Conservation (phyloP, 2,888 invertebrate genomes). For the Pheosia gnoma region DNA sequence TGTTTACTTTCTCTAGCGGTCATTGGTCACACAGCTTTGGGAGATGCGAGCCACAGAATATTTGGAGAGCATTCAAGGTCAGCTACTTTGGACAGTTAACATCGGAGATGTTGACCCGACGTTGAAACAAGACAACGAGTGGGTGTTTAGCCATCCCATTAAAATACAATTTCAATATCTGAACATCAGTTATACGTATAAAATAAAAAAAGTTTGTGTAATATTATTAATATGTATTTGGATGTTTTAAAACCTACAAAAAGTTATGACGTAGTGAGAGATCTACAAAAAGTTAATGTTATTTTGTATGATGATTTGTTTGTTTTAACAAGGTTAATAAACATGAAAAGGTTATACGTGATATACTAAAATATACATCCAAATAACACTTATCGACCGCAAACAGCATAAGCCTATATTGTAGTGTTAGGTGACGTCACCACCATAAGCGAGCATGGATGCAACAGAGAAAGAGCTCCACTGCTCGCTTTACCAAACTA, state of each 20-base stretch:
- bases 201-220: neutral
- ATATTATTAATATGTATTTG: too few relatives aligned
- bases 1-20: slow-evolving; percentile 80
- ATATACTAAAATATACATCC: neutral
- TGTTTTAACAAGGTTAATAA: neutral
- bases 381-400: neutral
- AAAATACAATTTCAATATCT: neutral
- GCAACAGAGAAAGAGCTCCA: too few relatives aligned
- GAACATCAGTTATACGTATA: neutral
- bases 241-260: too few relatives aligned
- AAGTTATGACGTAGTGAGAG: too few relatives aligned
- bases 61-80: slow-evolving; percentile 65
- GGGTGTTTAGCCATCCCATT: neutral
- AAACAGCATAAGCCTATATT: neutral
- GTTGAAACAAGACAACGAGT: neutral
- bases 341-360: neutral
- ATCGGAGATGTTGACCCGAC: slow-evolving; percentile 2
- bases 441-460: too few relatives aligned
- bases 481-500: too few relatives aligned
- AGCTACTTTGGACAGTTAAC: slow-evolving; percentile 25
- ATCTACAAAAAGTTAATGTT: neutral
- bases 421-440: too few relatives aligned
- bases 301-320: neutral
- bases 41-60: slow-evolving; percentile 41
- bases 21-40: slow-evolving; percentile 65